Base-by-base conservation (phyloP, 64 coral and sea anemone genomes). In the Pachyseris speciosa region DNA sequence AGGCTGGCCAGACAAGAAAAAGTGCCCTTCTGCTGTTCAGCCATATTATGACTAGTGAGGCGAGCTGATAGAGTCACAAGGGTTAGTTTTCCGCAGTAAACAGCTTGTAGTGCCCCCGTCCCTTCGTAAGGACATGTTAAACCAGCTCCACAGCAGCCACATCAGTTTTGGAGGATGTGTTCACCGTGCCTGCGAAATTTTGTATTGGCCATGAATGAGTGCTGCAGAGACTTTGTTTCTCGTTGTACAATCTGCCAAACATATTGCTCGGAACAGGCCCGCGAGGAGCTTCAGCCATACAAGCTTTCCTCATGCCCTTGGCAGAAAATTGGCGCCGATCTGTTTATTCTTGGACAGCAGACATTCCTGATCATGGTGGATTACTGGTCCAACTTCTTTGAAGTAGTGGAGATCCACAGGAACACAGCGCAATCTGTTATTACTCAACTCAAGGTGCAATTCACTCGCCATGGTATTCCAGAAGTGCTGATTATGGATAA, bases 361-460 rank as follows among this genome's bases (percentile, higher is more conserved):
- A 67, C 38, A 48, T 80, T 90, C 63, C 39, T 90, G 44, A 68
- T 90, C 33, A 80, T 81, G n/a, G 88, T 81, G 61, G 61, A 68
- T 84, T 83, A 84, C 89, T 84, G 50, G 69, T 72, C 64, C 33
- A 83, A 64, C 37, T 85, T 85, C 90, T 92, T 86, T 75, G 80
- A 92, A 40, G 80, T 77, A 16, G 78, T 64, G 41, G 69, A 92
- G 52, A 74, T 85, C 22, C 27, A 45, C 67, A 84, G 38, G 45
- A 92, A 52, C 51, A 85, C 52, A 50, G 61, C 89, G 20, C 29
- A 71, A 41, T 58, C 30, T 55, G 78, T 84, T 9, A 84, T 91
- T 47, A 67, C 36, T 41, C 32, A 77, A 41, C 41, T 77, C 44
- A 65, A 89, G 37, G 37, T 78, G 16, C 87, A 79, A 25, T 78